Evolutionary conservation across 2,888 invertebrate genomes (phyloP), one percentile per base, ranked within the genome.

Genomic region (Spodoptera exigua): DNA sequence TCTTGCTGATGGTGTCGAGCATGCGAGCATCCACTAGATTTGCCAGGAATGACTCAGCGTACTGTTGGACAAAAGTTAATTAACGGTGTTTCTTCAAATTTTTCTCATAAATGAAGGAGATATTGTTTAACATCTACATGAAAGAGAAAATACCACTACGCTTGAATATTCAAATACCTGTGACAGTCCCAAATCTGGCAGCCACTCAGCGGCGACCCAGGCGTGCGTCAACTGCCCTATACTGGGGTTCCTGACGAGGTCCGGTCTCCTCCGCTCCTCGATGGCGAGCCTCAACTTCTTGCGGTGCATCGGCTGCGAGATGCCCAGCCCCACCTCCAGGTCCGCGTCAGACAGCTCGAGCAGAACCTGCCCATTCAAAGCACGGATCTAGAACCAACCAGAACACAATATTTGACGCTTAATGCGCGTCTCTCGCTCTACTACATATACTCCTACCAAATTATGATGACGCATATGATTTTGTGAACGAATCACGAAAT

Each of bases 191-290:
- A 99, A 95, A 85, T 98, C 98, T 1, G 98, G 97, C 75, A 99
- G 91, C 98, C 98, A 99, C 85, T 98, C 98, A 49, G 97, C 97
- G 27, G 98, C 97, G 34, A 99, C 98, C 98, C 99, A 99, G 14
- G 97, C 97, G 89, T 98, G 98, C 47, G 97, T 97, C 66, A 99
- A 95, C 82, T 97, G 97, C 11, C 97, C 97, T 77, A 98, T 98
- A 83, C 96, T 97, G 0, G 98, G 98, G 91, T 98, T 98, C 75
- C 98, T 96, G 82, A 98, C 97, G 74, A 97, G 95, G 75, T 97
- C 96, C 0, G 98, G 98, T 74, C 98, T 96, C 49, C 98, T 94
- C 74, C 98, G 97, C 89, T 99, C 98, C 86, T 99, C 99, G 72
- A 99, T 98, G 55, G 99, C 99, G 78, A 99, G 95, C 47, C 98